Conservation (phyloP, 2,888 invertebrate genomes). For the Sarcophaga rosellei region DNA sequence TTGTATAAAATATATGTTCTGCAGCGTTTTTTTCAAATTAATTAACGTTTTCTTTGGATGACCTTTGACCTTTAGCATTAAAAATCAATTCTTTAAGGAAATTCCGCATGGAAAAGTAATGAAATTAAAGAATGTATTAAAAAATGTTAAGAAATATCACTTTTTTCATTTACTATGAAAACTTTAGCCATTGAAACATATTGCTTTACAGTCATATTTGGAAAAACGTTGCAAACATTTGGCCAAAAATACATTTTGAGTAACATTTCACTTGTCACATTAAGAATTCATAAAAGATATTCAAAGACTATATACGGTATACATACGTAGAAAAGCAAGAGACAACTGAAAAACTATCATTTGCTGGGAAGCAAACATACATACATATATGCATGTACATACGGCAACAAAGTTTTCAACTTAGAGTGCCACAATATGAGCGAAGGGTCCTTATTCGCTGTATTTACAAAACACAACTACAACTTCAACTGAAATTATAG, state of each 20-base stretch:
- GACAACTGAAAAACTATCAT: neutral
- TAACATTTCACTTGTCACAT: slow-evolving; percentile 77
- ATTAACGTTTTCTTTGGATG: no score
- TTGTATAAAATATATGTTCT: no score
- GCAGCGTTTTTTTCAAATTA: no score
- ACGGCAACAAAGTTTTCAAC: neutral
- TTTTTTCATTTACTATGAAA: slow-evolving; percentile 20
- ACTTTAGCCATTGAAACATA: neutral
- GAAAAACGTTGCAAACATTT: slow-evolving; percentile 37
- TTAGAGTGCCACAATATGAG: no score
- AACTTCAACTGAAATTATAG: slow-evolving; percentile 28
- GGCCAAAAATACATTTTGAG: slow-evolving; percentile 55
- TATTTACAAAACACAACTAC: neutral
- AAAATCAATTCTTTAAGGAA: no score
- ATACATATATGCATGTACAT: no score
- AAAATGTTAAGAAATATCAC: neutral
- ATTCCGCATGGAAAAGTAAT: no score
- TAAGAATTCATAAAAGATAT: slow-evolving; percentile 78
- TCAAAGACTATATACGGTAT: slow-evolving; percentile 59
- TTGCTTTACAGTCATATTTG: neutral
- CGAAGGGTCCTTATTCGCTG: neutral
- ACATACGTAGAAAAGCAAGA: slow-evolving; percentile 13
- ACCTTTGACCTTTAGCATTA: no score
- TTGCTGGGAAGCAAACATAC: neutral
- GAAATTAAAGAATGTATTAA: no score